Base-by-base conservation (phyloP, 1,140 invertebrate species). In the Pteromalus puparum region DNA sequence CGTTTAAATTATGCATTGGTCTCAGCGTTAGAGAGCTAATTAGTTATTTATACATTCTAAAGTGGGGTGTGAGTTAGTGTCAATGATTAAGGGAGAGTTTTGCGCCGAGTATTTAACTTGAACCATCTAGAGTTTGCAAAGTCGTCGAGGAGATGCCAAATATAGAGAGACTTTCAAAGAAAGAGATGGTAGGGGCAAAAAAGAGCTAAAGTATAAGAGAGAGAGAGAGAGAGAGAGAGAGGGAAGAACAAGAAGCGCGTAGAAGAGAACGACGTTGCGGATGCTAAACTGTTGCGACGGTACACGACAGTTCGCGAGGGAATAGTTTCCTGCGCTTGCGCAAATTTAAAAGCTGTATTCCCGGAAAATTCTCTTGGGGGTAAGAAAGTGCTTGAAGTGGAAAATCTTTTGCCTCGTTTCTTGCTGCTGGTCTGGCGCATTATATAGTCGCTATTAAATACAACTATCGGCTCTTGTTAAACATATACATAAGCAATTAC, bases 41-140 rank as follows among this genome's bases (percentile, higher is more conserved):
- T 90, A 89, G 88, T 91, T 90, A 91, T 91, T 91, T 90, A 91
- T 89, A 89, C 89, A 89, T 90, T 90, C 68, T 26, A 70, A 70
- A 70, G 68, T 70, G 26, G 88, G 88, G 90, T 88, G 90, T 87
- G 88, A 90, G 88, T 86, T 86, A 81, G 90, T 90, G 88, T 90
- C 88, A 91, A 91, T 91, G 90, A 91, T 90, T 91, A 89, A 89
- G 88, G 88, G 87, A 73, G 90, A 90, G 86, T 90, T 90, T 87
- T 70, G 86, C 86, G 85, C 85, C 82, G 85, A 87, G 89, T 90
- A 91, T 90, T 91, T 90, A 91, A 90, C 90, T 90, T 90, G 83
- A 81, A 87, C 83, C 79, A 82, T 87, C 82, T 84, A 85, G 80
- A 86, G 68, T 68, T 18, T 68, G 67, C 7, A 65, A 30, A 42